Evolutionary conservation across 1,140 invertebrate species (phyloP).

Genomic region (Harpegnathos saltator): DNA sequence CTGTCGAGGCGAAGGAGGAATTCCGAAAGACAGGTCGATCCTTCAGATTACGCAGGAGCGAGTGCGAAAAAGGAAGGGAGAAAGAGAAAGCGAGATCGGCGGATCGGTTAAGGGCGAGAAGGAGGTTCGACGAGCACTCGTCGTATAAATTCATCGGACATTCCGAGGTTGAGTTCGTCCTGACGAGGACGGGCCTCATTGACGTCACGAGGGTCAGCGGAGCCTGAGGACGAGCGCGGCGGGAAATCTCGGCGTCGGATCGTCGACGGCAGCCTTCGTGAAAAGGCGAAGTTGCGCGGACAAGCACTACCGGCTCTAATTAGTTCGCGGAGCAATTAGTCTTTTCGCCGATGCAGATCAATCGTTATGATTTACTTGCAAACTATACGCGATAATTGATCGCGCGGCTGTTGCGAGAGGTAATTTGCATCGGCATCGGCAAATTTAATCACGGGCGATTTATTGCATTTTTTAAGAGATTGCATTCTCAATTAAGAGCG

Average conservation of each 20-base stretch:
- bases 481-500: neutral
- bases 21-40: constrained; percentile 67
- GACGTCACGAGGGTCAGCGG: constrained; percentile 27
- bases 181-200: constrained; percentile 57
- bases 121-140: constrained; percentile 39
- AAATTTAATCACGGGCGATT: constrained; percentile 2
- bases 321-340: neutral
- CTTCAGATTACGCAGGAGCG: constrained; percentile 52
- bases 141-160: constrained; percentile 72
- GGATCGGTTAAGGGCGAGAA: constrained; percentile 35
- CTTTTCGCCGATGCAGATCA: no score
- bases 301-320: neutral
- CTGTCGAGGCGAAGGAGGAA: constrained; percentile 55
- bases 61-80: neutral
- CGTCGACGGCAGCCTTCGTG: neutral
- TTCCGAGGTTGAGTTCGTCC: constrained; percentile 58
- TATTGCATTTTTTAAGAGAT: constrained; percentile 20
- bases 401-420: neutral
- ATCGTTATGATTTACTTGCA: no score
- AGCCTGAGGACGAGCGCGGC: constrained; percentile 36
- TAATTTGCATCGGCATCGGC: neutral
- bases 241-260: constrained; percentile 17
- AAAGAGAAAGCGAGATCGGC: neutral
- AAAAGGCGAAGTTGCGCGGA: neutral
- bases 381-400: no score